Base-by-base conservation (phyloP, 2,888 invertebrate genomes). In the Steinernema hermaphroditum region DNA sequence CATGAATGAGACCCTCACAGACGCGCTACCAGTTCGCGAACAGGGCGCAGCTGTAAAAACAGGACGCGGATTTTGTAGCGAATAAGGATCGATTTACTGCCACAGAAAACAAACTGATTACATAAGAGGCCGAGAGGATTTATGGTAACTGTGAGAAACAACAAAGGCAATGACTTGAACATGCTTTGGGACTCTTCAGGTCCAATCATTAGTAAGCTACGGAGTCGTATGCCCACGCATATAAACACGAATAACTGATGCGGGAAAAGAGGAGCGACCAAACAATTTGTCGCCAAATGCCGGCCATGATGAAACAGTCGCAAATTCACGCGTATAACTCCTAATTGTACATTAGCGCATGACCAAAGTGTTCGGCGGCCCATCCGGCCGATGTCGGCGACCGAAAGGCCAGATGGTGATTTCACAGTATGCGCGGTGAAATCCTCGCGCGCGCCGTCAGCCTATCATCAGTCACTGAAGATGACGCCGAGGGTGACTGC, bases 21-120 rank as follows among this genome's bases (percentile, higher is more conserved):
- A 19, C 46, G 46, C 46, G 22, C 46, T 41, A n/a, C 46, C n/a
- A 19, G 16, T 16, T 4, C 46, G 46, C 46, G 46, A 37, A 46
- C 46, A 46, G 46, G 4, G 46, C 46, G 46, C 46, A 46, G 46
- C 46, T 46, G 46, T 46, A 46, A 46, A 46, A 46, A 46, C 46
- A 46, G n/a, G 22, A n/a, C 46, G 46, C 46, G 46, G 46, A 46
- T 46, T 46, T 46, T 46, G 46, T 46, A 46, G 46, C 46, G 46
- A 46, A 9, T 46, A 4, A 46, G 46, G 46, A 46, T 46, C 46
- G n/a, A 46, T 46, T 46, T 46, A 46, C 46, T 46, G 22, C n/a
- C 22, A n/a, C 22, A 46, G 46, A 46, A 46, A 46, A 46, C 46
- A 46, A 46, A 46, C 46, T 16, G 46, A 46, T 46, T 46, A 16